Evolutionary conservation across 2,888 invertebrate species (phyloP), one percentile per base, ranked within the genome.

Genomic region (Watsonalla cultraria): DNA sequence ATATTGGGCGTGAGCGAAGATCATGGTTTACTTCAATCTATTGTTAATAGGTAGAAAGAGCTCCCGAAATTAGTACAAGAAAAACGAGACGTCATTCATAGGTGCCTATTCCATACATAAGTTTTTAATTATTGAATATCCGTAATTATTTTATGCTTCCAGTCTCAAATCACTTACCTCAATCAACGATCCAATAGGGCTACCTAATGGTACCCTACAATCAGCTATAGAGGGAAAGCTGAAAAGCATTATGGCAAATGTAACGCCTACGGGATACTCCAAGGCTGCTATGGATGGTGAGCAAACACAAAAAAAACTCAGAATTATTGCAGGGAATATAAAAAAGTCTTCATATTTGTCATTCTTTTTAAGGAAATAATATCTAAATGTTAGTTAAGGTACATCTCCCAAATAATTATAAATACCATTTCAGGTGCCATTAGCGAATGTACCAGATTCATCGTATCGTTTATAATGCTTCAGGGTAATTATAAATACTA

Each of bases 101-200:
- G 24, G 24, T 4, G 24, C 24, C 4, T 24, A 24, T 24, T 24
- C 24, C 24, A 24, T 24, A 24, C 1, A 1, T 24, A 2, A 24
- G 4, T 37, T 5, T 4, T 5, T 14, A 24, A 24, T 34, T n/a
- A 11, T 46, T 13, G 46, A 45, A 33, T 61, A 57, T 48, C 54
- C 33, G 14, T 15, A 34, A 15, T 5, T 5, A 9, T 51, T 8
- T 42, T 46, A 39, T 63, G 54, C 48, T 62, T 57, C 7, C 65
- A 88, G 88, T 59, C 72, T 88, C 39, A 78, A 80, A 8, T 69
- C 75, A 51, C 59, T 88, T 54, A 82, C 82, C 6, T 66, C 81
- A 0, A 76, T 59, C 52, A 68, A 76, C 7, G 88, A 90, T 56
- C 66, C 74, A 48, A 80, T 82, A 51, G 72, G 67, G 6, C 65